phyloP scores from a whole-genome alignment of 2,888 invertebrate species.

The Esperia sulphurella region DNA sequence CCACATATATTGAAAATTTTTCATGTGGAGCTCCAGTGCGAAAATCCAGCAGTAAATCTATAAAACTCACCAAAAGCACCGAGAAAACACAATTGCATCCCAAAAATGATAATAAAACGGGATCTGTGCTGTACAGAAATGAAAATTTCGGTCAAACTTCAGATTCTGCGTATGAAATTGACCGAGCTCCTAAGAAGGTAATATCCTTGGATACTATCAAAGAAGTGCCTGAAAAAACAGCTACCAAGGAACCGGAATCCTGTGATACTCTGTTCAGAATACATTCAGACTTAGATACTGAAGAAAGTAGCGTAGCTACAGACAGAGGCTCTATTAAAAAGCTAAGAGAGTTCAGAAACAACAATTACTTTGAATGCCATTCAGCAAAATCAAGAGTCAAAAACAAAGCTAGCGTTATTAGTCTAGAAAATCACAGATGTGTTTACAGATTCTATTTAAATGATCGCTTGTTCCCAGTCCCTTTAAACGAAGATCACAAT shows the following conservation, averaged over 20 bases:
- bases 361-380: conserved; percentile 82
- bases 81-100: not conserved
- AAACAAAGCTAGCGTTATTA: conserved; percentile 33
- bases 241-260: conserved; percentile 7
- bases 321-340: conserved; percentile 34
- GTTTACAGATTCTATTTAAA: conserved; percentile 78
- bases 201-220: conserved; percentile 48
- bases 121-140: conserved; percentile 50
- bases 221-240: conserved; percentile 45
- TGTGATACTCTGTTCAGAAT: conserved; percentile 23
- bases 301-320: conserved; percentile 32
- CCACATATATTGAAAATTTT: no score
- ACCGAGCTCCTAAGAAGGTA: conserved; percentile 27
- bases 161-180: conserved; percentile 37
- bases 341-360: conserved; percentile 71
- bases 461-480: conserved; percentile 77
- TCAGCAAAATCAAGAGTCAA: conserved; percentile 61
- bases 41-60: not conserved
- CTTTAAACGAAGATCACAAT: conserved; percentile 60
- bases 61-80: conserved; percentile 2
- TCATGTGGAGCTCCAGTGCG: no score
- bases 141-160: conserved; percentile 47
- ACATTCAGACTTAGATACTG: conserved; percentile 30
- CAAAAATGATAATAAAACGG: conserved; percentile 8
- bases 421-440: conserved; percentile 62